Conservation (phyloP, 2,113 vertebrate species). For the Herpetotheres cachinnans region DNA sequence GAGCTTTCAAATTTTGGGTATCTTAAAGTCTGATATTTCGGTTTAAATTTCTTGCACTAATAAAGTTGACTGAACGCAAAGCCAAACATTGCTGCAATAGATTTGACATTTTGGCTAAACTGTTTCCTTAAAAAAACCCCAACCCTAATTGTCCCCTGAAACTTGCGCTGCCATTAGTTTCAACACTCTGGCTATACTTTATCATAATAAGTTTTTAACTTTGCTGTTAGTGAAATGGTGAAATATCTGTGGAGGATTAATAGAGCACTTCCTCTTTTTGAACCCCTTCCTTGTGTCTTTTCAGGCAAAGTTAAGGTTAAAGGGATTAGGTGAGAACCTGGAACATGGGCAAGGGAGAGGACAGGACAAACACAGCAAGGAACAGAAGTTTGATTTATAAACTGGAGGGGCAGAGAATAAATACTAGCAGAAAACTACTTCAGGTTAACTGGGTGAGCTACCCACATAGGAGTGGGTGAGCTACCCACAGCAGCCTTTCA, state of each 20-base stretch:
- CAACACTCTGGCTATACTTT: not conserved
- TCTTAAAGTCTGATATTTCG: not conserved
- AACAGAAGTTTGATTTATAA: not conserved
- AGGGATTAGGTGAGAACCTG: not conserved
- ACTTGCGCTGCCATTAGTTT: not conserved
- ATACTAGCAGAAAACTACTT: not conserved
- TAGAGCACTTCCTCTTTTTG: not conserved
- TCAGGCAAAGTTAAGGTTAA: not conserved
- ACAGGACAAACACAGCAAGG: not conserved
- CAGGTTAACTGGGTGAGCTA: not conserved
- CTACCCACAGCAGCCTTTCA: not conserved
- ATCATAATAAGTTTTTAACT: not conserved
- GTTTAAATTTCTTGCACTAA: not conserved
- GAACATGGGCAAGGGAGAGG: not conserved
- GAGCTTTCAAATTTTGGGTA: not conserved
- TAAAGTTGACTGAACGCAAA: not conserved
- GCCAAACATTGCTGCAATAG: not conserved
- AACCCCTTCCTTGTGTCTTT: not conserved
- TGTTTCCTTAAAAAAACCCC: not conserved
- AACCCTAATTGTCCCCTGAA: not conserved
- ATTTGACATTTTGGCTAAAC: not conserved
- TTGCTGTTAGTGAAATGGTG: not conserved
- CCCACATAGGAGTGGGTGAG: not conserved
- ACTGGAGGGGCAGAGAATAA: not conserved
- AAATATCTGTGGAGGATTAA: not conserved